Conservation (phyloP, 2,888 invertebrate genomes). For the Sesia apiformis region DNA sequence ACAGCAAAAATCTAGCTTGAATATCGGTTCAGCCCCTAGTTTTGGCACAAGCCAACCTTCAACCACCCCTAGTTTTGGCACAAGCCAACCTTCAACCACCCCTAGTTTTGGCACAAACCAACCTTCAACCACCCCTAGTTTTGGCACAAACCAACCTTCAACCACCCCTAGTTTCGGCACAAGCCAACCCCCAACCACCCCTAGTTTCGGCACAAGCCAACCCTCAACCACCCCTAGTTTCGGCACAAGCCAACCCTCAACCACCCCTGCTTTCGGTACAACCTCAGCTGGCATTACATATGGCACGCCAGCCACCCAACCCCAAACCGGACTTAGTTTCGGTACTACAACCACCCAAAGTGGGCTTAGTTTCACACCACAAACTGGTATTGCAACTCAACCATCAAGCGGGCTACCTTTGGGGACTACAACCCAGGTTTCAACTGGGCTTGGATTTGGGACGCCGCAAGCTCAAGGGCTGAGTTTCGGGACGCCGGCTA, state of each 20-base stretch:
- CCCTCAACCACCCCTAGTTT: constrained; percentile 8
- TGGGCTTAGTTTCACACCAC: not conserved
- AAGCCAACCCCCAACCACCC: not conserved
- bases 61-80: constrained; percentile 3
- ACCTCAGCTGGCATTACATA: not conserved
- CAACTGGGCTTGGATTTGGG: constrained; percentile 13
- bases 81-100: constrained; percentile 3
- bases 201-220: constrained; percentile 2
- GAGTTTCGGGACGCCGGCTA: constrained; percentile 11
- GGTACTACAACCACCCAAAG: constrained; percentile 3
- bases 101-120: constrained; percentile 8
- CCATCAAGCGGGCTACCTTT: constrained; percentile 3
- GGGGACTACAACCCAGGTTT: constrained; percentile 4
- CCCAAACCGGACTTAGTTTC: constrained; percentile 5
- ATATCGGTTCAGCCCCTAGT: constrained; percentile 1
- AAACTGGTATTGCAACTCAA: not conserved
- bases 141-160: constrained; percentile 3
- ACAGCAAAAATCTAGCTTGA: not conserved
- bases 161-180: not conserved
- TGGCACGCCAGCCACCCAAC: not conserved
- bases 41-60: not conserved
- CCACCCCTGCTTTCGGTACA: constrained; percentile 2
- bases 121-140: not conserved
- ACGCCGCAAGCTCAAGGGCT: constrained; percentile 7
- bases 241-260: constrained; percentile 2